A percentile compares a stretch with the other conserved stretches of the same genome.
phyloP scores from a whole-genome alignment of 2,888 invertebrate genomes.

The Dolichomitus sp. region DNA sequence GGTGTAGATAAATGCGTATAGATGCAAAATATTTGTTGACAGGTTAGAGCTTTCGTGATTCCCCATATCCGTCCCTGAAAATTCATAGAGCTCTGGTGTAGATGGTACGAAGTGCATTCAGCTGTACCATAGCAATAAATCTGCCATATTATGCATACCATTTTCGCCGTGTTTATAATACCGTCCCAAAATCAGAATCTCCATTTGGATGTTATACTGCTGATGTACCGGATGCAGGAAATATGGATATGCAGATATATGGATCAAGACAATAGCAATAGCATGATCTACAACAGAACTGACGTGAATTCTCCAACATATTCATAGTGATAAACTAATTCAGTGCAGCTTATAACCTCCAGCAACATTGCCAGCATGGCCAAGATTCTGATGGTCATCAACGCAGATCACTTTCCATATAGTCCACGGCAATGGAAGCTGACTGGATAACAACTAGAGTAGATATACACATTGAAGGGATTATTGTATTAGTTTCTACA shows the following conservation, averaged over 20 bases:
- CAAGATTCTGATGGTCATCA: constrained; percentile 34
- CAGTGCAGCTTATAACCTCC: neutral
- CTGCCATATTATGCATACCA: neutral
- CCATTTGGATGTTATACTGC: neutral
- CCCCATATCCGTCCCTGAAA: neutral
- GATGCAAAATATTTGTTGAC: neutral
- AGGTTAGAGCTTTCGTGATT: neutral
- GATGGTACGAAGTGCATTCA: neutral
- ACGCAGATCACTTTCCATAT: neutral
- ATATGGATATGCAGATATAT: neutral
- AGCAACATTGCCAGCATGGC: neutral
- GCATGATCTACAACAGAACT: neutral
- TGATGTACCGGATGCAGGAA: neutral
- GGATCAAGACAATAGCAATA: neutral
- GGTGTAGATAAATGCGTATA: neutral
- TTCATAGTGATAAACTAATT: neutral
- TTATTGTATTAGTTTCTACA: constrained; percentile 10
- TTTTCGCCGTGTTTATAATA: constrained; percentile 3
- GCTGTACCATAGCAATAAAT: neutral
- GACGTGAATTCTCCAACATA: neutral
- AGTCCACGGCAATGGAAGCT: constrained; percentile 6
- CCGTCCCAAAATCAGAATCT: constrained; percentile 11
- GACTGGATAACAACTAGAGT: constrained; percentile 4
- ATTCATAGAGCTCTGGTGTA: neutral
- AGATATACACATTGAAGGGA: neutral